Conservation (phyloP, 2,113 vertebrate genomes). For the Apeltes quadracus region DNA sequence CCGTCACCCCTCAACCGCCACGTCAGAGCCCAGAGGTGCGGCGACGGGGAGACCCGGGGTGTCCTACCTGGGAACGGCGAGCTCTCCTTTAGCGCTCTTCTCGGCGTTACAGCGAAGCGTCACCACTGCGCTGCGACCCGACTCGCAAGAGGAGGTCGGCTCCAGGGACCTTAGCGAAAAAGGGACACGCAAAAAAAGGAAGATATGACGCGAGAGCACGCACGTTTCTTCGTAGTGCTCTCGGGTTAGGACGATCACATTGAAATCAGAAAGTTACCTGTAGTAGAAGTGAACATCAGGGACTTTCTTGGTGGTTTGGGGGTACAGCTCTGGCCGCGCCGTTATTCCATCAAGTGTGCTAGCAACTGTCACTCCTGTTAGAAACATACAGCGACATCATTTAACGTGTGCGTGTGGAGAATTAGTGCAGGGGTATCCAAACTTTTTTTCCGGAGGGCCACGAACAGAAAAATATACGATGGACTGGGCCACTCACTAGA, state of each 20-base stretch:
- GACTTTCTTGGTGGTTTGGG: slow-evolving; percentile 80
- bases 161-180: slow-evolving; percentile 83
- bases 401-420: neutral
- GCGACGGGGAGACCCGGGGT: too few relatives aligned
- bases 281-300: slow-evolving; percentile 93
- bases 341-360: slow-evolving; percentile 82
- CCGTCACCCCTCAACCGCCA: neutral
- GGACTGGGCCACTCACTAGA: too few relatives aligned
- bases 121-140: slow-evolving; percentile 90
- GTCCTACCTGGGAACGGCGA: slow-evolving; percentile 94
- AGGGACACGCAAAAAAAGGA: slow-evolving; percentile 10
- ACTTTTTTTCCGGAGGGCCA: too few relatives aligned
- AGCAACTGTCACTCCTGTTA: slow-evolving; percentile 87
- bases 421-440: too few relatives aligned
- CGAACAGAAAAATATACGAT: too few relatives aligned
- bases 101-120: slow-evolving; percentile 89
- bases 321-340: slow-evolving; percentile 82
- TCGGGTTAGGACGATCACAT: too few relatives aligned
- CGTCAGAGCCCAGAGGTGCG: too few relatives aligned
- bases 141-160: slow-evolving; percentile 88
- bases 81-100: slow-evolving; percentile 83
- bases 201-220: neutral
- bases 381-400: neutral
- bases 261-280: slow-evolving; percentile 78
- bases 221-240: neutral